Base-by-base conservation (phyloP, 1,140 invertebrate genomes). In the Hyphantria cunea region DNA sequence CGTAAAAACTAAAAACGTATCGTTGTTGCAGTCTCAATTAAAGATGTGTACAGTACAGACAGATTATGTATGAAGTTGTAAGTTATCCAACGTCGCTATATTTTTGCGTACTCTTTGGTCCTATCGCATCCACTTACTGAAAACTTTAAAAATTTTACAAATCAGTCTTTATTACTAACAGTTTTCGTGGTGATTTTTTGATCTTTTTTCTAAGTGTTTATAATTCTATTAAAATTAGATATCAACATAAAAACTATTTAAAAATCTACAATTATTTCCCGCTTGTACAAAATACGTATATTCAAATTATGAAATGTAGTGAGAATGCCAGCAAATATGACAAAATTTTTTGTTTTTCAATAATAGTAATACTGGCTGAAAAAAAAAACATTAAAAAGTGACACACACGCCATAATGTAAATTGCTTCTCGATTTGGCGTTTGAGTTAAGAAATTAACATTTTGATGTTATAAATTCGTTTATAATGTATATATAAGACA, bases 401-500 rank as follows among this genome's bases (percentile, higher is more conserved):
- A 88, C 86, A 89, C 87, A 90, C 87, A 90, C 87, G 87, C 87
- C 84, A 90, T 90, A 89, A 90, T 90, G 87, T 90, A 89, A 90
- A 90, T 90, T 86, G 84, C 82, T 85, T 87, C 80, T 89, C 82
- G 77, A 86, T 86, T 90, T 90, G 86, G 85, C 87, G 86, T 89
- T 88, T 87, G 80, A 84, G 83, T 87, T 86, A 86, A 86, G 82
- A 84, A 74, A 80, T 76, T 78, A 79, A 80, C 78, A 84, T 82
- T 90, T 87, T 84, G 68, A 84, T 88, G 84, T 64, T 84, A 79
- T 68, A 80, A 80, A 67, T 79, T 80, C 72, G 51, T 70, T 75
- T 74, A 73, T 72, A 78, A 70, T 79, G 72, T 82, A 76, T 73
- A 83, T 58, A 74, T 68, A 78, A 66, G 86, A 73, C 86, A 88